Conservation (phyloP, 2,888 invertebrate genomes). For the Tipula vernalis region DNA sequence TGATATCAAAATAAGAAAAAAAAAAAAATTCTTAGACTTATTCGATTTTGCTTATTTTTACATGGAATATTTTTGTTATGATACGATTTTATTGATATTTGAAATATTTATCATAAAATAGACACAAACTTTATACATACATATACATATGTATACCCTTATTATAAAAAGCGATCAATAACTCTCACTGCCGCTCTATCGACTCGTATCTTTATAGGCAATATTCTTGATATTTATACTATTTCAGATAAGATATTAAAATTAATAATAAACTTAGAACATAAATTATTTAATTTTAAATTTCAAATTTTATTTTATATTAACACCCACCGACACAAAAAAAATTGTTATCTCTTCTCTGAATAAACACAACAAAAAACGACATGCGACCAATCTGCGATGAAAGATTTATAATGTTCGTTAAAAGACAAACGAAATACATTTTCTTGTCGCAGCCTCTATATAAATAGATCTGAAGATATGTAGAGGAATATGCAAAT, state of each 20-base stretch:
- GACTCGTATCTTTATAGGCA: neutral
- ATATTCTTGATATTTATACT: neutral
- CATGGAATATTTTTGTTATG: neutral
- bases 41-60: neutral
- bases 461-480: neutral
- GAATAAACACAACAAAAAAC: neutral
- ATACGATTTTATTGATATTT: neutral
- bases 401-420: neutral
- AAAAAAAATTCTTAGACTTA: neutral
- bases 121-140: neutral
- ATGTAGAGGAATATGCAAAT: neutral
- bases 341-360: neutral
- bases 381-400: neutral
- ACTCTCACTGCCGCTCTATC: neutral
- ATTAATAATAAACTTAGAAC: neutral
- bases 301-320: neutral
- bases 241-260: neutral
- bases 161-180: neutral
- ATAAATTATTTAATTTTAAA: neutral
- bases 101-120: neutral
- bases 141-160: neutral
- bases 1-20: neutral
- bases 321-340: neutral
- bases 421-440: neutral
- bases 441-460: neutral